A percentile compares a stretch with the other conserved stretches of the same genome.
phyloP scores from a whole-genome alignment of 2,797 vertebrate species.

The Graptemys geographica region DNA sequence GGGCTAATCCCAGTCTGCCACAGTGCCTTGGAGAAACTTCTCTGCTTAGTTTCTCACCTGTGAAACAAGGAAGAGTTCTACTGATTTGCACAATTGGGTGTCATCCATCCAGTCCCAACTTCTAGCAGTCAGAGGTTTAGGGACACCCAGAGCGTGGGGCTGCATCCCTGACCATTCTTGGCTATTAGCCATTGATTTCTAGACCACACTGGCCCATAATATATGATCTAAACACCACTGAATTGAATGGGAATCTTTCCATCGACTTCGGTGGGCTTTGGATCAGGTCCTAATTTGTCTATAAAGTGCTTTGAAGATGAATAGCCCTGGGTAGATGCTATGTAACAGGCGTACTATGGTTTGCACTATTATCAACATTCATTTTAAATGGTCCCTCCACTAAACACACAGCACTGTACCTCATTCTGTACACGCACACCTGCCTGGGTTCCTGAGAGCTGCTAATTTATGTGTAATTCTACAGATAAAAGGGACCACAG shows the following conservation, averaged over 20 bases:
- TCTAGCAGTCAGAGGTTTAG: neutral
- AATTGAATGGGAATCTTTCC: neutral
- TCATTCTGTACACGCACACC: slow-evolving; percentile 43
- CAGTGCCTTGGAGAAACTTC: neutral
- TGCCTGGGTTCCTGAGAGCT: neutral
- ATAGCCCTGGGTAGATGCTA: neutral
- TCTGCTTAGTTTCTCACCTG: accelerated
- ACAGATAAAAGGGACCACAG: accelerated
- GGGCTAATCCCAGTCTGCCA: accelerated
- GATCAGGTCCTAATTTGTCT: neutral
- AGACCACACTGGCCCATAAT: neutral
- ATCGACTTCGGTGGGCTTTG: accelerated
- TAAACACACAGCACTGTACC: neutral
- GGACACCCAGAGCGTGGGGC: neutral
- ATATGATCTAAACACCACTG: neutral
- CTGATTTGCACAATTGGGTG: neutral
- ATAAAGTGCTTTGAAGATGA: neutral
- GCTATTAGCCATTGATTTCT: neutral
- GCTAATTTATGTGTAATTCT: accelerated
- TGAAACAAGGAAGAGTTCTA: neutral
- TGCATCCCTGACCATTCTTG: neutral
- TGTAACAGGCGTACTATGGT: neutral
- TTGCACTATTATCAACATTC: neutral
- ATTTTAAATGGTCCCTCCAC: slow-evolving; percentile 30
- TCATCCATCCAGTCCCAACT: neutral